phyloP scores from a whole-genome alignment of 2,113 vertebrate genomes.

The Malaclemys terrapin region DNA sequence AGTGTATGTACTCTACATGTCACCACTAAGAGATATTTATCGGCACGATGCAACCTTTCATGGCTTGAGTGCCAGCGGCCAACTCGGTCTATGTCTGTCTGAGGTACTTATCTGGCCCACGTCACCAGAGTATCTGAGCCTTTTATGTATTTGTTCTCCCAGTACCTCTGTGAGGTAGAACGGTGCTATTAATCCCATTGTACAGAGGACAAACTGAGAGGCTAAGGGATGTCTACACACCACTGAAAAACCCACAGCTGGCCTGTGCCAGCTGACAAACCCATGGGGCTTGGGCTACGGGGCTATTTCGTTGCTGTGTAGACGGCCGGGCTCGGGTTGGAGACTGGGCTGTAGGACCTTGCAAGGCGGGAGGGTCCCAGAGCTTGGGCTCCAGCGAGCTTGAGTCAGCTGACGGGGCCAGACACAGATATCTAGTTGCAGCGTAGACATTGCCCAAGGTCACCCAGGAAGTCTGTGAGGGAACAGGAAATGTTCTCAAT shows the following conservation, averaged over 20 bases:
- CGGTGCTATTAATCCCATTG: background rate
- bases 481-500: background rate
- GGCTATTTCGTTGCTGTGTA: background rate
- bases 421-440: background rate
- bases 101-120: background rate
- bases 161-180: background rate
- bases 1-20: background rate
- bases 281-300: background rate
- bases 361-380: background rate
- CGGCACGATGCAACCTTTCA: background rate
- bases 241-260: background rate
- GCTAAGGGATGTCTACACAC: background rate
- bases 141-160: background rate
- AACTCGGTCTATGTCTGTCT: rapidly evolving
- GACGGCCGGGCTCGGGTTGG: background rate
- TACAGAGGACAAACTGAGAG: background rate
- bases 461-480: background rate
- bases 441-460: background rate
- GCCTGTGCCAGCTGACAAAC: background rate
- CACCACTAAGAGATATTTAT: background rate
- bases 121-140: background rate
- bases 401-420: background rate
- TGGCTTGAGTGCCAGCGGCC: background rate
- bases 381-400: too few relatives aligned
- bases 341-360: background rate